Percentiles rank a stretch among this genome's conserved stretches.
phyloP scores from a whole-genome alignment of 2,888 invertebrate species.

The Theodoxus fluviatilis region DNA sequence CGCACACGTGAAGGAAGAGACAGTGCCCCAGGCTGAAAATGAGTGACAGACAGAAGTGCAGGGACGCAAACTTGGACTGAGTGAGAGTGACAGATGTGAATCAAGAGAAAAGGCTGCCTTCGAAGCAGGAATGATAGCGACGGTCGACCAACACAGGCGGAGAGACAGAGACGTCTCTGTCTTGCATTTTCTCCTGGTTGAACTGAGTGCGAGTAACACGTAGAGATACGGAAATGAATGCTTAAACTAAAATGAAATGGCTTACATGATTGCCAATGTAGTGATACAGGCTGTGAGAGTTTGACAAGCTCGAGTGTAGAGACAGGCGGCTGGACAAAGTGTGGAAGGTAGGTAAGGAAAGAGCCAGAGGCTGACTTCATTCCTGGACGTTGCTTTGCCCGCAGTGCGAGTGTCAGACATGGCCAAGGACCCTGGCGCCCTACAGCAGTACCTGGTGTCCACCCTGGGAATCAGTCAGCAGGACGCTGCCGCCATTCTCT shows the following conservation, averaged over 20 bases:
- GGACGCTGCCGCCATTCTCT: slow-evolving; percentile 41
- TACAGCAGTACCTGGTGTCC: slow-evolving; percentile 39
- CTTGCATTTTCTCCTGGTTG: too few relatives aligned
- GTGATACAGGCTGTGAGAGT: neutral
- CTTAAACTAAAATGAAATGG: neutral
- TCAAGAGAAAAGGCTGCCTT: too few relatives aligned
- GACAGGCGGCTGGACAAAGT: neutral
- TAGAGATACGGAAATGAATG: too few relatives aligned
- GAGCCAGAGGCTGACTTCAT: neutral
- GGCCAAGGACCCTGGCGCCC: slow-evolving; percentile 38
- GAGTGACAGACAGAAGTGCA: too few relatives aligned
- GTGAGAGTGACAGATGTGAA: too few relatives aligned
- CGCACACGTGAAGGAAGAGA: too few relatives aligned
- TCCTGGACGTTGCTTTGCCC: neutral
- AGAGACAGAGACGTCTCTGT: too few relatives aligned
- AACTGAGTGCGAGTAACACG: too few relatives aligned
- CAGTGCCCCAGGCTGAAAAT: too few relatives aligned
- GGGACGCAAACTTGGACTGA: too few relatives aligned
- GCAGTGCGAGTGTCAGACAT: slow-evolving; percentile 47
- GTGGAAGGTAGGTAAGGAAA: neutral
- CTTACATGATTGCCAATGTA: neutral
- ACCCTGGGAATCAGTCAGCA: slow-evolving; percentile 37
- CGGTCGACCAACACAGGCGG: too few relatives aligned
- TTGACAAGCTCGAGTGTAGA: neutral
- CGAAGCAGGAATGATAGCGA: too few relatives aligned